Evolutionary conservation across 2,797 vertebrate species (phyloP), one percentile per base, ranked within the genome.

Genomic region (Mus spretus): DNA sequence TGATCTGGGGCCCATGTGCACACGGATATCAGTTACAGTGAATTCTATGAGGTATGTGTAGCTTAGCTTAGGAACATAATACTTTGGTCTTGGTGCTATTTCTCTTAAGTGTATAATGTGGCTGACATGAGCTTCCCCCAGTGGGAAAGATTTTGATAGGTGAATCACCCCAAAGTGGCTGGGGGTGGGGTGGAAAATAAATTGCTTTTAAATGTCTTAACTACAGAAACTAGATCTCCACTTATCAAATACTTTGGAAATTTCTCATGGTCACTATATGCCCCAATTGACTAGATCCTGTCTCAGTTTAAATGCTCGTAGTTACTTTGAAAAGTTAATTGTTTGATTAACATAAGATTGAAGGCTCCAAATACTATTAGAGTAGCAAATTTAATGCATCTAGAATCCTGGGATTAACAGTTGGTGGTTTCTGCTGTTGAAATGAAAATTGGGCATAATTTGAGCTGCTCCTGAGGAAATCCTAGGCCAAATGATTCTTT

Each of bases 251-350:
- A 57, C 91, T 94, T 97, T 98, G 97, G 94, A 98, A 97, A 97
- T 92, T 97, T 98, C 97, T 92, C 74, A 90, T 97, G 97, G 98
- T 98, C 95, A 96, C 95, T 96, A 97, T 97, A 96, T 98, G 97
- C 85, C 95, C 44, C 95, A 97, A 97, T 98, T 94, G 91, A 86
- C 89, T 97, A 63, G 82, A 98, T 95, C 74, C 97, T 98, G 85
- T 15, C 53, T 74, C 85, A 97, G 70, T 63, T 63, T 1, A 88
- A 96, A 95, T 57, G 31, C 47, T 22, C 95, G 97, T 72, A 97
- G 94, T 84, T 96, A 78, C 79, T 95, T 84, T n/a, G 65, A 97
- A 95, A 82, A 87, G 34, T 97, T 93, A 88, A 78, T 98, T 11
- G 31, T 97, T 98, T 96, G 84, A 98, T 89, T 55, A 92, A 89